Conservation (phyloP, 2,888 invertebrate species). For the Tachina grossa region DNA sequence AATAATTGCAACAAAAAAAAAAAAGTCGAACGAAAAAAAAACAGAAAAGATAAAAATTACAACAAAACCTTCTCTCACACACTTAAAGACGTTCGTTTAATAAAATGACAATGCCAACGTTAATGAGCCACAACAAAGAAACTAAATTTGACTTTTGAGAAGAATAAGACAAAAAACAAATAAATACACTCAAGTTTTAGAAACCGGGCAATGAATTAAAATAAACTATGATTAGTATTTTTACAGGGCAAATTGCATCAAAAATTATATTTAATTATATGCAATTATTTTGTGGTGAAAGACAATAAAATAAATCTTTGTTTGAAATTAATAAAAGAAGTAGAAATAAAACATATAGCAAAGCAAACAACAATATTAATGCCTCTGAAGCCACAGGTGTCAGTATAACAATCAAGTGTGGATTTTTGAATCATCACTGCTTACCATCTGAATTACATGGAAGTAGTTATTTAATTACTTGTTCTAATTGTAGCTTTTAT, state of each 20-base stretch:
- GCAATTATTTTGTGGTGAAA: conserved; percentile 30
- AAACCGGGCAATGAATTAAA: conserved; percentile 36
- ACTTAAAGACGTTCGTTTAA: conserved; percentile 8
- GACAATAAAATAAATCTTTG: neutral
- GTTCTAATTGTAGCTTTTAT: too few species aligned
- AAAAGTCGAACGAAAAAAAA: neutral
- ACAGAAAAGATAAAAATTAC: conserved; percentile 10
- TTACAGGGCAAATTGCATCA: conserved; percentile 17
- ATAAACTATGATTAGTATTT: conserved; percentile 7
- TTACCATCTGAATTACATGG: too few species aligned
- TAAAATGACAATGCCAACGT: conserved; percentile 65
- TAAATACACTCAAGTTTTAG: conserved; percentile 23
- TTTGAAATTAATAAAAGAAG: too few species aligned
- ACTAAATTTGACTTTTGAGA: conserved; percentile 17
- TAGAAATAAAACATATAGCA: neutral
- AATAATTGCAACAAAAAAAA: conserved; percentile 54
- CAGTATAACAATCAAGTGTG: too few species aligned
- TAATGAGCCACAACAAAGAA: conserved; percentile 61
- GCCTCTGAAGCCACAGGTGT: too few species aligned
- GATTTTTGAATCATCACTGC: too few species aligned
- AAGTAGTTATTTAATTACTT: too few species aligned
- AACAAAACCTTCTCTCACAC: conserved; percentile 29
- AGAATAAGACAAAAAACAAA: conserved; percentile 1
- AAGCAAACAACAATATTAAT: neutral
- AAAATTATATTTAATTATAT: conserved; percentile 40